A percentile compares a stretch with the other conserved stretches of the same genome.
Conservation (phyloP, 2,888 invertebrate genomes). For the Apamea crenata region DNA sequence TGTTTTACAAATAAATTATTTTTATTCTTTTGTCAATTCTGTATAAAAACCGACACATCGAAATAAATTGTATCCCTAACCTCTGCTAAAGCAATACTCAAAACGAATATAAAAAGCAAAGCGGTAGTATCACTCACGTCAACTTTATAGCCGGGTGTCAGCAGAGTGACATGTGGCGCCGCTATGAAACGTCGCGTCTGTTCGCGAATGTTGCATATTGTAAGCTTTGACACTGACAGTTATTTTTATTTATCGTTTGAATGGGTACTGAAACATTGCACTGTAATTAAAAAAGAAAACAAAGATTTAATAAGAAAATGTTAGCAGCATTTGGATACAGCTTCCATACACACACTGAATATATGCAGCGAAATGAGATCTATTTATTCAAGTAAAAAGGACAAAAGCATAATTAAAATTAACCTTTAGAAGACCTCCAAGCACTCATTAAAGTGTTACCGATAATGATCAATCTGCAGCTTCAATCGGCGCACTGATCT, state of each 20-base stretch:
- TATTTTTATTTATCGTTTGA: constrained; percentile 18
- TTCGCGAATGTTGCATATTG: constrained; percentile 14
- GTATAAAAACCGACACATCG: neutral
- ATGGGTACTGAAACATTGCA: neutral
- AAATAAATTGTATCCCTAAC: constrained; percentile 23
- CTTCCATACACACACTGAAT: no score
- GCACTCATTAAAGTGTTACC: no score
- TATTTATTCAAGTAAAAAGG: no score
- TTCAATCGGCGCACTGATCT: no score
- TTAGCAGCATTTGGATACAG: no score
- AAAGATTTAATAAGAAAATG: no score
- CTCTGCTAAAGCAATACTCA: constrained; percentile 12
- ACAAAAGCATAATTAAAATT: no score
- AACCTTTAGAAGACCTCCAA: no score
- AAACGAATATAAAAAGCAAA: constrained; percentile 39
- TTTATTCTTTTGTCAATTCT: no score
- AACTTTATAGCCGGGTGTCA: constrained; percentile 49
- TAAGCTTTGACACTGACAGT: constrained; percentile 17
- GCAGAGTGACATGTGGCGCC: constrained; percentile 44
- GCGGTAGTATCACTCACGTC: constrained; percentile 44
- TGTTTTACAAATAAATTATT: no score
- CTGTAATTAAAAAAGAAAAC: neutral
- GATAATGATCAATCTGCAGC: no score
- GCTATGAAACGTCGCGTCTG: constrained; percentile 54
- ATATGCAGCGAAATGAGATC: no score